Conservation (phyloP, 2,888 invertebrate species). For the Salticus scenicus region DNA sequence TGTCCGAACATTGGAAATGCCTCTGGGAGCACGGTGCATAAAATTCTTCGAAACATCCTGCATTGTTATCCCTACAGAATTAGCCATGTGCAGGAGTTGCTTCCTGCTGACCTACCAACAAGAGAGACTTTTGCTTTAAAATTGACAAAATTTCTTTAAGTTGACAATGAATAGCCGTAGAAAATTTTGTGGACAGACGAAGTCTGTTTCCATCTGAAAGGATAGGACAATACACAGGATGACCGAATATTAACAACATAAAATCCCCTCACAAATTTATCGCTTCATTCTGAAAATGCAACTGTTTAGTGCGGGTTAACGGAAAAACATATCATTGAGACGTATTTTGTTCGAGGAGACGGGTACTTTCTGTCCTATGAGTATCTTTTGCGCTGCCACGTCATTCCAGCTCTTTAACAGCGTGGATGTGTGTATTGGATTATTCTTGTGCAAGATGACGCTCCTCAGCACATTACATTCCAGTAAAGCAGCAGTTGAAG, state of each 20-base stretch:
- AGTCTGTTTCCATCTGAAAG: background rate
- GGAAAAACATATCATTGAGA: too few relatives aligned
- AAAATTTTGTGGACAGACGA: conserved; percentile 14
- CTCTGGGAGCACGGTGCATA: conserved; percentile 10
- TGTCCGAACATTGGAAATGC: background rate
- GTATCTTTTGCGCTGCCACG: too few relatives aligned
- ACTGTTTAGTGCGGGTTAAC: background rate
- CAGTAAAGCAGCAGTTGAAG: background rate
- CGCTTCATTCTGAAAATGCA: conserved; percentile 7
- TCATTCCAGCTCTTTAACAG: too few relatives aligned
- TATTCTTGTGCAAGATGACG: too few relatives aligned
- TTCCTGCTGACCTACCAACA: too few relatives aligned
- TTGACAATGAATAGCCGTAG: conserved; percentile 5
- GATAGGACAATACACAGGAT: conserved; percentile 8
- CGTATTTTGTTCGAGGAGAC: too few relatives aligned
- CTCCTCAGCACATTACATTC: background rate
- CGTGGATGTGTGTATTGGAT: too few relatives aligned
- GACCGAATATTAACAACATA: background rate
- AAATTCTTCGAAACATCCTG: too few relatives aligned
- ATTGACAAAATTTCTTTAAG: background rate
- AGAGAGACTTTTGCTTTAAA: background rate
- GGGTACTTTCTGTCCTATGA: too few relatives aligned
- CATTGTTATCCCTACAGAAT: too few relatives aligned
- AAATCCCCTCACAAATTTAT: background rate
- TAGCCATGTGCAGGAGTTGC: too few relatives aligned